Conservation (phyloP, 1,140 invertebrate species). For the Drosophila paulistorum region DNA sequence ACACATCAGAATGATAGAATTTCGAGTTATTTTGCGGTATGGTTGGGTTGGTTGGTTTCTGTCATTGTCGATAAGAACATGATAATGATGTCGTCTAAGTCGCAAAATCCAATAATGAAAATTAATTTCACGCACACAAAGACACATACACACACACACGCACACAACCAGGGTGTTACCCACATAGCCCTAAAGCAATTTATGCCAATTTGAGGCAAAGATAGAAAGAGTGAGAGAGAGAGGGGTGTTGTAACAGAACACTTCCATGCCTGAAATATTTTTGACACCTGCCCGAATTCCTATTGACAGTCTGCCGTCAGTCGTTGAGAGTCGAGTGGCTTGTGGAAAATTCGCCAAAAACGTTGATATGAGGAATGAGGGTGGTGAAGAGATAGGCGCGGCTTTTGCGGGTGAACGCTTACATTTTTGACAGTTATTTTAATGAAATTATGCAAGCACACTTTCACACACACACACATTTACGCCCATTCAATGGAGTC, state of each 20-base stretch:
- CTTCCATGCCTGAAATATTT: constrained; percentile 73
- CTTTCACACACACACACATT: constrained; percentile 62
- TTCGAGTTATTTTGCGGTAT: constrained; percentile 23
- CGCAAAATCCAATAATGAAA: constrained; percentile 78
- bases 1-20: constrained; percentile 27
- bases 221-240: neutral
- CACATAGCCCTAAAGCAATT: constrained; percentile 57
- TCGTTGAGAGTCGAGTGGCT: neutral
- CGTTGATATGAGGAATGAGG: constrained; percentile 35
- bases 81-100: constrained; percentile 79
- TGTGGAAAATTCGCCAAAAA: constrained; percentile 43
- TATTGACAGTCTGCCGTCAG: constrained; percentile 61
- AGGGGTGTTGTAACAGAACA: constrained; percentile 7
- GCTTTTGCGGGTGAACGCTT: constrained; percentile 60
- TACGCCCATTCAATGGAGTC: constrained; percentile 22
- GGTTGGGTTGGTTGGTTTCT: constrained; percentile 32
- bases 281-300: constrained; percentile 78
- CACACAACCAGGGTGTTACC: constrained; percentile 19
- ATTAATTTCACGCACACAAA: constrained; percentile 65
- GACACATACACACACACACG: neutral
- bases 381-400: constrained; percentile 16
- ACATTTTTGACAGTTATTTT: constrained; percentile 80
- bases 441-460: constrained; percentile 78
- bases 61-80: constrained; percentile 64
- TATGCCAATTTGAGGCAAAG: constrained; percentile 51